phyloP scores from a whole-genome alignment of 2,113 vertebrate species.

The Casuarius casuarius region DNA sequence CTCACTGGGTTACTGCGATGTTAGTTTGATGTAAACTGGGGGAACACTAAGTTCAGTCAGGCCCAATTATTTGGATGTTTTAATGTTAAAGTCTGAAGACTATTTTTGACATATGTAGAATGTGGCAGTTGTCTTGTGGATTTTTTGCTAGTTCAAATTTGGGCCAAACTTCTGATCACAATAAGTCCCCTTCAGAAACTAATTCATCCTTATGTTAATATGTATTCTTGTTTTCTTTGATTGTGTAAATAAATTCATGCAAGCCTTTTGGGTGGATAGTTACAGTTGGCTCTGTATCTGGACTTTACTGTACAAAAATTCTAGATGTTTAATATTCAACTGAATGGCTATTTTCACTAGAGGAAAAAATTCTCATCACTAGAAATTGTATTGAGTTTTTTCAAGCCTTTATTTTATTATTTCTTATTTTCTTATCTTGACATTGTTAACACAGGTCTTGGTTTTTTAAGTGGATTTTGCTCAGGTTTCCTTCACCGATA shows the following conservation, averaged over 20 bases:
- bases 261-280: background rate
- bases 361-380: background rate
- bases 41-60: background rate
- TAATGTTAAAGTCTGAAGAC: background rate
- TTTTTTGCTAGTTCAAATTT: background rate
- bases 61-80: background rate
- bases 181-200: background rate
- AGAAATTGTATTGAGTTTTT: background rate
- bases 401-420: background rate
- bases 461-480: background rate
- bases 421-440: background rate
- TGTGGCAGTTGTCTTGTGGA: background rate
- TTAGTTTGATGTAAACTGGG: background rate
- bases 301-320: background rate
- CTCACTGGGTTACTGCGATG: fast-evolving
- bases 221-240: background rate
- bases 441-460: fast-evolving
- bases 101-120: background rate
- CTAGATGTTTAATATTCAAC: background rate
- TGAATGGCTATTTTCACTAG: background rate
- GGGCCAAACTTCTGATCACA: background rate
- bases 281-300: background rate
- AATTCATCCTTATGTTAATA: background rate
- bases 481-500: background rate
- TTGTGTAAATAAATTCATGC: no score